phyloP scores from a whole-genome alignment of 2,113 vertebrate genomes.

The Cyphomyrus plagiostoma region DNA sequence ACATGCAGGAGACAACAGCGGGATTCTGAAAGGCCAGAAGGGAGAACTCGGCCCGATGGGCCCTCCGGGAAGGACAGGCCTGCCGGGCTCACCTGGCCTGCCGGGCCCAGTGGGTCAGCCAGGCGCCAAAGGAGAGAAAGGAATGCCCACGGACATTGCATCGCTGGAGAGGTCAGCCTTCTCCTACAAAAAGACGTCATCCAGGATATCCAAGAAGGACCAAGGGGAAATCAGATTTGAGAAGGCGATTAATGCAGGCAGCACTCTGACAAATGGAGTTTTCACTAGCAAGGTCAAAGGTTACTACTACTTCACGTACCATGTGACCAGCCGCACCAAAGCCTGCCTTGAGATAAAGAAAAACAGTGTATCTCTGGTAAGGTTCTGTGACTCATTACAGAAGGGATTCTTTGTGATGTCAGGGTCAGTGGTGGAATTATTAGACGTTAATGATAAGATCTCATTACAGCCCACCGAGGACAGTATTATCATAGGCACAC shows the following conservation, averaged over 20 bases:
- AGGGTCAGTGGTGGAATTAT: conserved; percentile 56
- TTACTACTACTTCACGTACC: conserved; percentile 74
- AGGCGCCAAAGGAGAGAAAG: conserved; percentile 41
- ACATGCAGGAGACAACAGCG: conserved; percentile 34
- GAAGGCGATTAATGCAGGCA: conserved; percentile 35
- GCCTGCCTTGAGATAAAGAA: conserved; percentile 63
- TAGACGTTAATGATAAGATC: conserved; percentile 44
- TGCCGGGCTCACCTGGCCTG: conserved; percentile 41
- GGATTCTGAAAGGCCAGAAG: conserved; percentile 44
- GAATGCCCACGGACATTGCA: conserved; percentile 46
- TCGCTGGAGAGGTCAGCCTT: conserved; percentile 52
- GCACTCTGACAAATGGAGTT: background rate
- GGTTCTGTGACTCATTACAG: conserved; percentile 59
- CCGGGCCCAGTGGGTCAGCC: conserved; percentile 37
- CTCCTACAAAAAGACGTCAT: conserved; percentile 44
- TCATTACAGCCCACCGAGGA: conserved; percentile 55
- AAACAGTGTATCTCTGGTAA: conserved; percentile 43
- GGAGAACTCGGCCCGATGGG: conserved; percentile 54
- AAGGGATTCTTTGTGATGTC: conserved; percentile 61
- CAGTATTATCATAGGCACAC: conserved; percentile 52
- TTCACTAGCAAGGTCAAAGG: conserved; percentile 61
- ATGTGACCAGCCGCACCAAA: conserved; percentile 53
- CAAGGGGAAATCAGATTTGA: conserved; percentile 57
- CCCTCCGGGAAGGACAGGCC: conserved; percentile 61
- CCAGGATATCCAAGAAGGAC: background rate